Base-by-base conservation (phyloP, 2,113 vertebrate species). In the Rhinolophus sinicus region DNA sequence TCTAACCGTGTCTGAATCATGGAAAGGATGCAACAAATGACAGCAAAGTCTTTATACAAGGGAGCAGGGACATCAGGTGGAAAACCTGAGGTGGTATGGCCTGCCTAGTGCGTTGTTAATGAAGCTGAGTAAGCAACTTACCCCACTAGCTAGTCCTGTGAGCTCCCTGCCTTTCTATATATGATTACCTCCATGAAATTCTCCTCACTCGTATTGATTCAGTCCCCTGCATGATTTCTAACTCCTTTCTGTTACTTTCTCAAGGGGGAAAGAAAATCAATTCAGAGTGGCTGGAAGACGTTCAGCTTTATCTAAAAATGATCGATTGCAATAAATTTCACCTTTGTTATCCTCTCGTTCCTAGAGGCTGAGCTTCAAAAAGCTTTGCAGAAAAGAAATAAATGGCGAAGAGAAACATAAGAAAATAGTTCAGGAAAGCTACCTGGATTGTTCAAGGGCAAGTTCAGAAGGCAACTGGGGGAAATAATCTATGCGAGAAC, bases 281-380 rank as follows among this genome's bases (percentile, higher is more conserved):
- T 96, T 92, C 52, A 47, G 38, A 69, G 95, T 91, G 56, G 47
- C 89, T 95, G 82, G 35, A 94, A 98, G 94, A 92, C n/a, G 35
- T 90, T 92, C 38, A 15, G 73, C 92, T 96, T 90, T 95, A 90
- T 95, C 72, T 82, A 77, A 95, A 92, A 88, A 77, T 88, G 80
- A 96, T 96, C 24, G 7, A 95, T 95, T 69, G 78, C 67, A 76
- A 83, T 93, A 82, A 92, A 97, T 96, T 81, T 95, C 88, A 81
- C 96, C 65, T 94, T 90, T 80, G 88, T 92, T 94, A 76, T 87
- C 90, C 70, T 93, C 70, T 87, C 40, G 52, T 87, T 93, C 38
- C 67, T 80, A 81, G 58, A 95, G 52, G 35, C 69, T 82, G 67
- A 93, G 69, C 75, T 96, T 95, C 90, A 70, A 83, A 95, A 93